These are phyloP conservation scores for Nibea coibor DNA, from an alignment of 2,113 vertebrate species.

Conservation along the genomic window DNA sequence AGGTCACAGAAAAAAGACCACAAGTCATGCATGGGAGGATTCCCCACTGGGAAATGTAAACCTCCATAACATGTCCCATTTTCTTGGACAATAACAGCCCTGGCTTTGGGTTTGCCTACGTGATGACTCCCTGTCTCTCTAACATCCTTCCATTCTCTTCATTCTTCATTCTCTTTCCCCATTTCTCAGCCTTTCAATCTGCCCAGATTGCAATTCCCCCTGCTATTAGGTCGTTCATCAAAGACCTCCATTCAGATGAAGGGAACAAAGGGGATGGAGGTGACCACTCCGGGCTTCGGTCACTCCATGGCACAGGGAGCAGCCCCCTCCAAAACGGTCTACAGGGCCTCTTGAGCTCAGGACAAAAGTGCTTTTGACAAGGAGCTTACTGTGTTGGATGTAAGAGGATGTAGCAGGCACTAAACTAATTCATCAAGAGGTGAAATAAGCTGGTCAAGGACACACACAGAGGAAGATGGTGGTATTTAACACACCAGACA, in stretches of 20 bases:
- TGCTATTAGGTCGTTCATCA: slow-evolving; percentile 75
- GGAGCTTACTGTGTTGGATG: slow-evolving; percentile 67
- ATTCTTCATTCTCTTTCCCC: slow-evolving; percentile 1
- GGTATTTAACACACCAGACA: slow-evolving; percentile 34
- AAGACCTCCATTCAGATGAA: slow-evolving; percentile 79
- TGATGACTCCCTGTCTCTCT: slow-evolving; percentile 31
- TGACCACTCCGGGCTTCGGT: slow-evolving; percentile 75
- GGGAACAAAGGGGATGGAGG: slow-evolving; percentile 82
- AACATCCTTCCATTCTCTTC: slow-evolving; percentile 32
- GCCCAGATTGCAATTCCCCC: slow-evolving; percentile 64
- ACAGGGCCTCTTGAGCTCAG: slow-evolving; percentile 58
- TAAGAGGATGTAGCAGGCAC: slow-evolving; percentile 51
- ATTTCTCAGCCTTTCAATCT: slow-evolving; percentile 41
- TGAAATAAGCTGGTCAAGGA: slow-evolving; percentile 46
- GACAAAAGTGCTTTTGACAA: slow-evolving; percentile 79
- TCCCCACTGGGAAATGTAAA: slow-evolving; percentile 21
- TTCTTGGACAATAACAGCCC: slow-evolving; percentile 28
- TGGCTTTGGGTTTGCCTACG: slow-evolving; percentile 28
- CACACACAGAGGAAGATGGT: not conserved
- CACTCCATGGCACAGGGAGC: slow-evolving; percentile 67
- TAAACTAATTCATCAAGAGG: slow-evolving; percentile 62
- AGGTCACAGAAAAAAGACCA: not conserved
- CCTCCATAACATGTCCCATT: slow-evolving; percentile 26
- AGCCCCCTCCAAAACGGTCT: slow-evolving; percentile 57
- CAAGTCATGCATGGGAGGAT: not conserved